Conservation (phyloP, 2,888 invertebrate species). For the Phaedon cochleariae region DNA sequence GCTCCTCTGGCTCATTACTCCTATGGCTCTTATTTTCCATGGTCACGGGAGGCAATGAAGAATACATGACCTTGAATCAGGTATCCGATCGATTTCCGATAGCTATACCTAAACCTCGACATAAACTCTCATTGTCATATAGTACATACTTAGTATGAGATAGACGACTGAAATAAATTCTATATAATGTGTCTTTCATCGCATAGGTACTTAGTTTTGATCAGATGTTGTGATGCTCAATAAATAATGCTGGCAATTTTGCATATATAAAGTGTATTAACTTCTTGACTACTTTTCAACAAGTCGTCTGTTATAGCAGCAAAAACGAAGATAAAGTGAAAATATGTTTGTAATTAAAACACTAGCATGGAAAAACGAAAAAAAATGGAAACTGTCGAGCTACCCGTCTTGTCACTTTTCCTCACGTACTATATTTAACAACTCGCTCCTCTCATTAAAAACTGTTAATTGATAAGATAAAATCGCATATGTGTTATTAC, state of each 20-base stretch:
- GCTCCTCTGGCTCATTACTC: too few relatives aligned
- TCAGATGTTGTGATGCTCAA: background rate
- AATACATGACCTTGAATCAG: too few relatives aligned
- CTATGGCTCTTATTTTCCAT: too few relatives aligned
- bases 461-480: constrained; percentile 1
- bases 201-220: background rate
- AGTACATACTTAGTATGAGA: too few relatives aligned
- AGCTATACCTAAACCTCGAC: too few relatives aligned
- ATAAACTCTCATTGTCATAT: too few relatives aligned
- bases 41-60: too few relatives aligned
- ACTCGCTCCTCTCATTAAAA: background rate
- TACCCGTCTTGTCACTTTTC: background rate
- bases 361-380: background rate
- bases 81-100: too few relatives aligned
- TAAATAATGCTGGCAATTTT: too few relatives aligned
- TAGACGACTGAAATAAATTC: too few relatives aligned
- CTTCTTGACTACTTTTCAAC: background rate
- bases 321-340: background rate
- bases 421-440: background rate
- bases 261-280: background rate
- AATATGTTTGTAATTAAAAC: background rate
- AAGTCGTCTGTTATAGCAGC: background rate
- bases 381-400: background rate
- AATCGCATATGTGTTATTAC: background rate
- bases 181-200: too few relatives aligned